Base-by-base conservation (phyloP, 2,113 vertebrate species). In the Salvelinus fontinalis region DNA sequence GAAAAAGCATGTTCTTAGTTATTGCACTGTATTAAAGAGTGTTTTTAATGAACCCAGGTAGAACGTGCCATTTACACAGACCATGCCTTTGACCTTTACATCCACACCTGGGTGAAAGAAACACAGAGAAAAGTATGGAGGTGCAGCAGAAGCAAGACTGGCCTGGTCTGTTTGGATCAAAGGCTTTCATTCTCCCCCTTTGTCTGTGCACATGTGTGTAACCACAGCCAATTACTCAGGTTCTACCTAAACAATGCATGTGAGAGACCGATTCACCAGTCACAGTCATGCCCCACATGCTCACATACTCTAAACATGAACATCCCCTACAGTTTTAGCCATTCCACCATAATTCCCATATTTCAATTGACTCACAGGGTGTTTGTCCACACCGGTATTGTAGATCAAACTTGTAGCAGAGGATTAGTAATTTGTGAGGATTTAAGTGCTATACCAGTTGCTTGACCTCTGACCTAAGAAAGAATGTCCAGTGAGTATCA, bases 101-200 rank as follows among this genome's bases (percentile, higher is more conserved):
- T 68, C 39, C 75, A 88, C 82, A 90, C 85, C 84, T 89, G 85
- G 81, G 86, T 82, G 88, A 90, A 87, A 81, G 87, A 90, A 88
- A 82, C 59, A 9, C 20, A 75, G 48, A 68, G 31, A 68, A 44
- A 64, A 85, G 73, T 75, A 79, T 60, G 75, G 80, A 90, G 76
- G 80, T 59, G 81, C 73, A 72, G 60, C 75, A 71, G 73, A 71
- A 29, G 49, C 39, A 49, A 49, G 57, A 64, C 71, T 54, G 78
- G 65, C 79, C 69, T 54, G 78, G 65, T 79, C 69, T 76, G 16
- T 75, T 76, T 20, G 70, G 75, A 78, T 90, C 79, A 85, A 85
- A 85, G 65, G 24, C 76, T 75, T 9, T 12, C 13, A 24, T 75
- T 66, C 67, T 57, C 3, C 65, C 59, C 75, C 54, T 62, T 64